Evolutionary conservation across 2,797 vertebrate species (phyloP).

Genomic region (Rhinoraja longicauda): DNA sequence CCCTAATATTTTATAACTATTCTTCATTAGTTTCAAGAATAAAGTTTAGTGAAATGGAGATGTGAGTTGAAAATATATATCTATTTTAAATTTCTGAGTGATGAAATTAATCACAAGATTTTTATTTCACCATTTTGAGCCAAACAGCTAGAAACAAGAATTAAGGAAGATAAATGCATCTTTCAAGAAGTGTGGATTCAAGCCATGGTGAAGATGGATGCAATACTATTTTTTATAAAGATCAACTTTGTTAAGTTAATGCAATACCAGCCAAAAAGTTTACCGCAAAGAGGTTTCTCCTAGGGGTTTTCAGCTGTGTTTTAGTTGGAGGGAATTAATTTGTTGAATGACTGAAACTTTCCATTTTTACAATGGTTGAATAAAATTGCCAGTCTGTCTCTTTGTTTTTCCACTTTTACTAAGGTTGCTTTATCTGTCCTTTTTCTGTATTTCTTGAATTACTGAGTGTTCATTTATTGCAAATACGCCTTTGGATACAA

Average conservation of each 20-base stretch:
- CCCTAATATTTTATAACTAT: not conserved
- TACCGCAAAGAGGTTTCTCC: not conserved
- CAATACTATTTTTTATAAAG: not conserved
- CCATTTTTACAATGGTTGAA: not conserved
- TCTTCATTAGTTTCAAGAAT: not conserved
- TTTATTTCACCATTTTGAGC: not conserved
- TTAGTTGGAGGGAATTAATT: not conserved
- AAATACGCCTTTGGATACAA: not conserved
- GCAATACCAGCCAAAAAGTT: not conserved
- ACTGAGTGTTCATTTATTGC: not conserved
- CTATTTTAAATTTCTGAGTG: not conserved
- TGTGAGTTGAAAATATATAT: not conserved
- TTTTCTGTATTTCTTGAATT: not conserved
- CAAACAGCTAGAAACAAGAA: not conserved
- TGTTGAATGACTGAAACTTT: not conserved
- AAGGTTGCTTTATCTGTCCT: not conserved
- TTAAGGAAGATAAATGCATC: not conserved
- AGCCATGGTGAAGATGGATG: not conserved
- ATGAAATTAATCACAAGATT: slow-evolving; percentile 5
- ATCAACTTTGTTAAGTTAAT: not conserved
- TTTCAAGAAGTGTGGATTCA: not conserved
- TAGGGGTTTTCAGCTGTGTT: not conserved
- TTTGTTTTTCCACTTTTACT: not conserved
- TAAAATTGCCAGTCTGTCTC: not conserved
- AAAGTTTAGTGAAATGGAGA: not conserved